Percentiles rank a stretch among this genome's conserved stretches.
These are phyloP conservation scores for Tetramorium simillimum DNA, from an alignment of 1,140 invertebrate genomes.

Conservation along the genomic window DNA sequence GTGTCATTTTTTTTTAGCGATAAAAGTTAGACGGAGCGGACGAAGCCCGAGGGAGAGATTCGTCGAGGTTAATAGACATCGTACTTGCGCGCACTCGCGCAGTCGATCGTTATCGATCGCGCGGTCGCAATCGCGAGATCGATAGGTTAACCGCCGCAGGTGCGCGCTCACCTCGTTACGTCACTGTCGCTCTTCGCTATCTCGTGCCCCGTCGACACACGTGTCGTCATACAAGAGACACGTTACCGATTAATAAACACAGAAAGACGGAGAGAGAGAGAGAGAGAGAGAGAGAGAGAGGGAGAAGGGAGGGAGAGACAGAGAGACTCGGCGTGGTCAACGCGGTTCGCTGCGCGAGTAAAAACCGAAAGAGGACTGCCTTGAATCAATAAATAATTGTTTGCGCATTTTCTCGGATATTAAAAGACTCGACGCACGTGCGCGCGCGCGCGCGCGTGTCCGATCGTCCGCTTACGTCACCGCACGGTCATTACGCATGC, in stretches of 20 bases:
- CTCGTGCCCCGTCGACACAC: not conserved
- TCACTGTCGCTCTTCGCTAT: conserved; percentile 6
- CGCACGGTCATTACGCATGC: conserved; percentile 4
- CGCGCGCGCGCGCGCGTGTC: not conserved
- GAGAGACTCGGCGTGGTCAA: conserved; percentile 42
- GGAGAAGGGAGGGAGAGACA: not conserved
- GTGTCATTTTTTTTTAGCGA: not conserved
- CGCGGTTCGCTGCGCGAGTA: conserved; percentile 65
- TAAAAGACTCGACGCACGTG: not conserved
- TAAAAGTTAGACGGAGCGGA: not conserved
- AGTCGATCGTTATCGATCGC: conserved; percentile 6
- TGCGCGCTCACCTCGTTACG: conserved; percentile 18
- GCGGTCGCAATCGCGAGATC: not conserved
- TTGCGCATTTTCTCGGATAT: conserved; percentile 57
- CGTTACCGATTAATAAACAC: conserved; percentile 65
- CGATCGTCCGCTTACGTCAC: conserved; percentile 10
- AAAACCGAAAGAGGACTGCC: conserved; percentile 79
- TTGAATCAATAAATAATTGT: conserved; percentile 79
- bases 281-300: not conserved
- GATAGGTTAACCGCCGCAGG: conserved; percentile 6
- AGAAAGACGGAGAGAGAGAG: not conserved
- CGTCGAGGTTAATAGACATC: not conserved
- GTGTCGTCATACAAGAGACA: conserved; percentile 51
- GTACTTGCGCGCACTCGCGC: not conserved
- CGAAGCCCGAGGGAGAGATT: not conserved